phyloP scores from a whole-genome alignment of 2,888 invertebrate genomes.

The Sabatieria punctata region DNA sequence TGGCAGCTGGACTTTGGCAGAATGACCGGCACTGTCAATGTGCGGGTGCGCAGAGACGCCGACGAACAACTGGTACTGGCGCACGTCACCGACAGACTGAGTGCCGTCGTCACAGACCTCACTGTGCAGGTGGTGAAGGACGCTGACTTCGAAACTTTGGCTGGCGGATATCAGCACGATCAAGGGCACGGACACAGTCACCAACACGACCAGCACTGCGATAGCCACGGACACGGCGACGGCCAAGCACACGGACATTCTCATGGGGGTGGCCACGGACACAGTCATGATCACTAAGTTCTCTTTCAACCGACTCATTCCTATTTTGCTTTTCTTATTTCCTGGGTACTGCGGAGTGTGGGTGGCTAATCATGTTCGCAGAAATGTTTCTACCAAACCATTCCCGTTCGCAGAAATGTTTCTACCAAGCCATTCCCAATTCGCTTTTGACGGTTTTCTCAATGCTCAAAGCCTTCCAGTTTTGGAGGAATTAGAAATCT shows the following conservation, averaged over 20 bases:
- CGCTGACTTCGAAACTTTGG: constrained; percentile 1
- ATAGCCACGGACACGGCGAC: constrained; percentile 8
- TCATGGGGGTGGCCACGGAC: constrained; percentile 10
- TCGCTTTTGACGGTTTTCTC: too few relatives aligned
- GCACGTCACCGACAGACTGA: constrained; percentile 43
- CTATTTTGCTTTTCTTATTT: too few relatives aligned
- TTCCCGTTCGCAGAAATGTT: too few relatives aligned
- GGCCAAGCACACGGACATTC: constrained; percentile 12
- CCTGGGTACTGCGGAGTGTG: too few relatives aligned
- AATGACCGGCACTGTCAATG: constrained; percentile 43
- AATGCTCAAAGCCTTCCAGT: too few relatives aligned
- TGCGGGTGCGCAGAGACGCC: constrained; percentile 44
- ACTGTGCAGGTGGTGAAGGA: constrained; percentile 44
- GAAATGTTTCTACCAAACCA: too few relatives aligned
- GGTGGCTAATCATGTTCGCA: too few relatives aligned
- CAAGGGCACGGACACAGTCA: constrained; percentile 8
- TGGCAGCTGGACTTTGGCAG: constrained; percentile 47
- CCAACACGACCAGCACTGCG: constrained; percentile 7
- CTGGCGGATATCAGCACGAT: constrained; percentile 2
- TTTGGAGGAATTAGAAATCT: too few relatives aligned
- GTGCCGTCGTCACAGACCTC: constrained; percentile 41
- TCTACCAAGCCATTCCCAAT: too few relatives aligned
- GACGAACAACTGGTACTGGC: constrained; percentile 46
- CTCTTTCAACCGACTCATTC: too few relatives aligned
- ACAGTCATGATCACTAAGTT: too few relatives aligned